Evolutionary conservation across 2,113 vertebrate species (phyloP).

Genomic region (Ceyx melanurus): DNA sequence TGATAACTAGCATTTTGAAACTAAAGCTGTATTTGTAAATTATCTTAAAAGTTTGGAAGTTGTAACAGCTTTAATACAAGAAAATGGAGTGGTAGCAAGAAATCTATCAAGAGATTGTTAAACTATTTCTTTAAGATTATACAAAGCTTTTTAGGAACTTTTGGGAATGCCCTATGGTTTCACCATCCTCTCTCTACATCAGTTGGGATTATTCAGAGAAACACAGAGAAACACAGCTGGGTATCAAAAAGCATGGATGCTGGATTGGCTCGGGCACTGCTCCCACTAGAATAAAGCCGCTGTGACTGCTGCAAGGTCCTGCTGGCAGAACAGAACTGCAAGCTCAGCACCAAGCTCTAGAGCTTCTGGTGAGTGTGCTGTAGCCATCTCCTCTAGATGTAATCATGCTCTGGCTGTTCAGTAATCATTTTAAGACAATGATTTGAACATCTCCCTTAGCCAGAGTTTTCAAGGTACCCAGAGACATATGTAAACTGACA

Average conservation of each 20-base stretch:
- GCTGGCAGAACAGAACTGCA: not conserved
- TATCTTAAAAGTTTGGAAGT: not conserved
- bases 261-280: not conserved
- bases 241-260: not conserved
- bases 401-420: not conserved
- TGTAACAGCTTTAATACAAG: not conserved
- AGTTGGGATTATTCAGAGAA: not conserved
- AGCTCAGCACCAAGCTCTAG: not conserved
- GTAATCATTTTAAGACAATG: not conserved
- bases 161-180: not conserved
- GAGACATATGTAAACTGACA: not conserved
- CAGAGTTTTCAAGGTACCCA: not conserved
- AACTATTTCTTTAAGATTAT: not conserved
- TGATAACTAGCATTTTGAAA: not conserved
- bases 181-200: not conserved
- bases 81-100: not conserved
- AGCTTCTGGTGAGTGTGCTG: not conserved
- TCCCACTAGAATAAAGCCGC: not conserved
- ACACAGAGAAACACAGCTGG: not conserved
- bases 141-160: not conserved
- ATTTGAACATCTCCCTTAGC: rapidly evolving
- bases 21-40: not conserved
- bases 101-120: not conserved
- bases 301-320: not conserved
- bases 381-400: not conserved